A percentile compares a stretch with the other conserved stretches of the same genome.
These are phyloP conservation scores for Tenodera sinensis DNA, from an alignment of 2,888 invertebrate species.

Conservation along the genomic window DNA sequence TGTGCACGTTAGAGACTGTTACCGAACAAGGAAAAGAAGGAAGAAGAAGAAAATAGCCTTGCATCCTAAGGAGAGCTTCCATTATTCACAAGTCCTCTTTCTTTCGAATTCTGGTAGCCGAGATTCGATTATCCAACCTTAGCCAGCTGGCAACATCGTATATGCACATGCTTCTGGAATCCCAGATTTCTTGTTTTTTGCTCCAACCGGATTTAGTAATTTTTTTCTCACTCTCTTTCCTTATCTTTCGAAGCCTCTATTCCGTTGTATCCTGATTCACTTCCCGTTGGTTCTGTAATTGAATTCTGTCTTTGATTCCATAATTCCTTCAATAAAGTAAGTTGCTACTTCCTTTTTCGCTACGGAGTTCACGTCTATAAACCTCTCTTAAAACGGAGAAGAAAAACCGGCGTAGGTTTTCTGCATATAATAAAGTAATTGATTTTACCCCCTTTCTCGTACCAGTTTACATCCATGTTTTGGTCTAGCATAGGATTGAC, in stretches of 20 bases:
- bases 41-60: background rate
- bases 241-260: background rate
- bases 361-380: too few relatives aligned
- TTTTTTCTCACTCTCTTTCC: background rate
- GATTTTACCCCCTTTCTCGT: too few relatives aligned
- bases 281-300: background rate
- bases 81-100: constrained; percentile 11
- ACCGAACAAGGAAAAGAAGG: background rate
- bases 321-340: background rate
- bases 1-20: background rate
- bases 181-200: background rate
- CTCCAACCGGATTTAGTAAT: background rate
- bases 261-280: background rate
- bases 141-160: background rate
- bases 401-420: too few relatives aligned
- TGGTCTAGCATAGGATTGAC: too few relatives aligned
- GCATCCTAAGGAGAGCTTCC: background rate
- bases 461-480: too few relatives aligned
- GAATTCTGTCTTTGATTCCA: background rate
- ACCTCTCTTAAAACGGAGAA: too few relatives aligned
- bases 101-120: background rate
- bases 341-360: background rate
- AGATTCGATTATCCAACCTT: background rate
- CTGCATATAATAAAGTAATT: too few relatives aligned
- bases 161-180: background rate